Conservation (phyloP, 2,888 invertebrate genomes). For the Rhaphigaster nebulosa region DNA sequence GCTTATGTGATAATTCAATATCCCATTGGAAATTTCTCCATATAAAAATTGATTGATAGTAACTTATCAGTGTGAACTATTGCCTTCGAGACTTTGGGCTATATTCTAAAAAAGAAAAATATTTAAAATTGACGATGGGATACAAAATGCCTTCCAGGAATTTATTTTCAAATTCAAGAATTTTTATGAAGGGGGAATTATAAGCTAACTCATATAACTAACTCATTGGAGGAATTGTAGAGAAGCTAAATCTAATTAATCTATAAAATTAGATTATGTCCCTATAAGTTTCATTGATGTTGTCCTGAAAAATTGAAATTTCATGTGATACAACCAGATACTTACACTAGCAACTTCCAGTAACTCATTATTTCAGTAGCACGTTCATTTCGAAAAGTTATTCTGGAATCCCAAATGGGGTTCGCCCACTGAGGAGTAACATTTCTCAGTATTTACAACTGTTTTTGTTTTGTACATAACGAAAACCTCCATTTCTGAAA, state of each 20-base stretch:
- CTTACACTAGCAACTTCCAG: neutral
- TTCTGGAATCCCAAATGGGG: no score
- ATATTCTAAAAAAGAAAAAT: neutral
- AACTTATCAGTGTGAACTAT: no score
- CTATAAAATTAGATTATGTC: no score
- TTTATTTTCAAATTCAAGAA: neutral
- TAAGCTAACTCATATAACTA: neutral
- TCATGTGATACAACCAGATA: neutral
- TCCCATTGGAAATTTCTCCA: no score
- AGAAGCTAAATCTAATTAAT: neutral
- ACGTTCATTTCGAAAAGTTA: no score
- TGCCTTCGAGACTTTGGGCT: no score
- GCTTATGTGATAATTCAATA: neutral
- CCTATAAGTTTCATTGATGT: neutral
- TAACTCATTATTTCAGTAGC: no score
- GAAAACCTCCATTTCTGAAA: no score
- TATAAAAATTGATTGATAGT: no score
- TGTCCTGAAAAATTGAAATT: neutral
- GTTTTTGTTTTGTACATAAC: no score
- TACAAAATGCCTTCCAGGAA: neutral
- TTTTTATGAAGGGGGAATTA: neutral
- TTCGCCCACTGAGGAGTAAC: no score
- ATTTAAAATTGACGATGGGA: neutral
- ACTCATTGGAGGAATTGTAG: neutral
- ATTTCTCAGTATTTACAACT: no score